phyloP scores from a whole-genome alignment of 1,140 invertebrate species.

The Nasonia vitripennis region DNA sequence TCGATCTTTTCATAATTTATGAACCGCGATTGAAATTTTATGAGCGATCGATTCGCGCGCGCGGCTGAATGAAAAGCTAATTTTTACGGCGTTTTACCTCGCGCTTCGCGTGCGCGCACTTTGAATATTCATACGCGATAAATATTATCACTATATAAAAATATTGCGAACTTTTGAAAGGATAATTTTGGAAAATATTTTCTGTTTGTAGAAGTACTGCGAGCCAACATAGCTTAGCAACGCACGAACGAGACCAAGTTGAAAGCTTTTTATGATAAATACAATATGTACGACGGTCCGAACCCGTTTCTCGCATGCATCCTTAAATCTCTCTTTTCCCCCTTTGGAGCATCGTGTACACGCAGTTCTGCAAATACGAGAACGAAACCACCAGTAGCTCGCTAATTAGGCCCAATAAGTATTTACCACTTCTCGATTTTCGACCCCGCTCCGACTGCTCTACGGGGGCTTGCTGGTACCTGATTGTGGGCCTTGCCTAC shows the following conservation, averaged over 20 bases:
- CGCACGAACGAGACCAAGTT: too few species aligned
- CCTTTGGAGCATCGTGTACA: too few species aligned
- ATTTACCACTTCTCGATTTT: constrained; percentile 58
- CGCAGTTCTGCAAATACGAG: constrained; percentile 8
- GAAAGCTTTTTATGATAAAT: neutral
- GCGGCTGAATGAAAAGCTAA: too few species aligned
- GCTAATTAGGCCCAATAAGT: constrained; percentile 63
- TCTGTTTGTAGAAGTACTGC: too few species aligned
- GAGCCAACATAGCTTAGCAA: too few species aligned
- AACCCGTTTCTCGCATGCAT: neutral
- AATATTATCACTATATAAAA: too few species aligned
- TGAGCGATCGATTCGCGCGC: neutral
- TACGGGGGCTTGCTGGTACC: constrained; percentile 55
- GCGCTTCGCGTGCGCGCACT: too few species aligned
- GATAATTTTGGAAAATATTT: too few species aligned
- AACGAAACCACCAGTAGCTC: constrained; percentile 61
- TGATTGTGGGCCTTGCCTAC: constrained; percentile 50
- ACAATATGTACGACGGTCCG: neutral
- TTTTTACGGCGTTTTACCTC: too few species aligned
- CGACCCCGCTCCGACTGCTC: constrained; percentile 35
- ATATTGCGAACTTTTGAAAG: too few species aligned
- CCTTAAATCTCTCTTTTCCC: neutral
- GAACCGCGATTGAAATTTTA: neutral
- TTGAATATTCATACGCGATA: too few species aligned
- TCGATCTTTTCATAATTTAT: neutral